Base-by-base conservation (phyloP, 2,113 vertebrate species). In the Vulpes ferrilata region DNA sequence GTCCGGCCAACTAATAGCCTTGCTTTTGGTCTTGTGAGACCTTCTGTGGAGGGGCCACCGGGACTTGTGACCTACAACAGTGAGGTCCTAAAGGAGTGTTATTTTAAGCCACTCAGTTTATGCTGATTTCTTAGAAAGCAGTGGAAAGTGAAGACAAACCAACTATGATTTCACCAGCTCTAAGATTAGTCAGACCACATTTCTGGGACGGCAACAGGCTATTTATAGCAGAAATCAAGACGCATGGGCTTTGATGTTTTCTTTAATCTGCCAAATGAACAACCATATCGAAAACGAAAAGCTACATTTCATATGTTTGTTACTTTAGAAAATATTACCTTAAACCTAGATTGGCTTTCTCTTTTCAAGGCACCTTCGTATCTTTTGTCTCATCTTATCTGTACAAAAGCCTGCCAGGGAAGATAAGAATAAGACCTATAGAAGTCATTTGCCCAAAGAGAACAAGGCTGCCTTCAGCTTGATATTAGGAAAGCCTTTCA, bases 271-370 rank as follows among this genome's bases (percentile, higher is more conserved):
- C 38, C 85, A 81, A 15, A 43, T 81, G 87, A 84, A 89, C 84
- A 92, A 55, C 38, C 48, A 3, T 65, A 62, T 93, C 57, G 84
- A 88, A 65, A 91, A 48, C 23, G 60, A 96, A 97, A 96, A 90
- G 60, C 19, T 64, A 51, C 7, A 16, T 90, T 93, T 78, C 27
- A 25, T 43, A 64, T 93, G n/a, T 87, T 90, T 87, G 43, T 96
- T 65, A 71, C 8, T 76, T 90, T 92, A 30, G 94, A 74, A 96
- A 84, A 65, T 87, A 95, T 90, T 51, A 67, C 16, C 35, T 94
- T 84, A 19, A 84, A 69, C 71, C 17, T 55, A 15, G 51, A 74
- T 62, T 0, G 3, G 53, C 79, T 64, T 81, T 85, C 57, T 55
- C 62, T 55, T 95, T 94, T 69, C 53, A 65, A 73, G 80, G 43